A percentile compares a stretch with the other conserved stretches of the same genome.
Evolutionary conservation across 2,113 vertebrate species (phyloP).

Genomic region (Pollimyrus isidori): DNA sequence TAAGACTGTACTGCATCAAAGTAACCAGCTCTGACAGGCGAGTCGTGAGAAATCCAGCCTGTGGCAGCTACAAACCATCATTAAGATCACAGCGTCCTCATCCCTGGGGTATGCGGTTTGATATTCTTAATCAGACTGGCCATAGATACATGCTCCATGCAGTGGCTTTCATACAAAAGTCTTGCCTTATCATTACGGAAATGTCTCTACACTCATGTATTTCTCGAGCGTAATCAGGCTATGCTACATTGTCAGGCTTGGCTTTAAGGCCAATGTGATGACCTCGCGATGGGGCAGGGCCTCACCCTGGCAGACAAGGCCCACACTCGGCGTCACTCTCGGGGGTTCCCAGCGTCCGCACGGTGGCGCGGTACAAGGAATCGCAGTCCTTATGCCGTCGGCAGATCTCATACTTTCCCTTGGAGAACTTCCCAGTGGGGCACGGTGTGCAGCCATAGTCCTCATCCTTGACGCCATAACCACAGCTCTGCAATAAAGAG

Average conservation of each 20-base stretch:
- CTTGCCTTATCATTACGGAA: neutral
- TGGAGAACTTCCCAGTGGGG: conserved; percentile 85
- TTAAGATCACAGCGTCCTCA: neutral
- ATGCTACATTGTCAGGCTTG: neutral
- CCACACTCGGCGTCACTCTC: conserved; percentile 92
- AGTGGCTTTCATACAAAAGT: neutral
- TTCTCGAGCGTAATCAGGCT: neutral
- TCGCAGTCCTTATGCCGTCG: conserved; percentile 92
- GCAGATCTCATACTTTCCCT: conserved; percentile 95
- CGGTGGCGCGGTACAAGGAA: conserved; percentile 79
- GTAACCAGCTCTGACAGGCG: neutral
- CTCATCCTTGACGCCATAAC: conserved; percentile 84
- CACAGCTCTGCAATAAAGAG: conserved; percentile 68
- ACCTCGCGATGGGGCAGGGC: neutral
- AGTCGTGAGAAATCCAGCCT: neutral
- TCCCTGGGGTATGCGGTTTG: neutral
- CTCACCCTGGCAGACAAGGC: conserved; percentile 87
- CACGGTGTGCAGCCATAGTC: conserved; percentile 82
- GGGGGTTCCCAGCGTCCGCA: conserved; percentile 72
- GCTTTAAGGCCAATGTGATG: neutral
- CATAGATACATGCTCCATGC: neutral
- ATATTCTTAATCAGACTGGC: neutral
- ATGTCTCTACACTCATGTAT: neutral
- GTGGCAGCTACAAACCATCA: neutral
- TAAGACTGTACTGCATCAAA: conserved; percentile 1